phyloP scores from a whole-genome alignment of 2,113 vertebrate genomes.

The Phalacrocorax brasilianus region DNA sequence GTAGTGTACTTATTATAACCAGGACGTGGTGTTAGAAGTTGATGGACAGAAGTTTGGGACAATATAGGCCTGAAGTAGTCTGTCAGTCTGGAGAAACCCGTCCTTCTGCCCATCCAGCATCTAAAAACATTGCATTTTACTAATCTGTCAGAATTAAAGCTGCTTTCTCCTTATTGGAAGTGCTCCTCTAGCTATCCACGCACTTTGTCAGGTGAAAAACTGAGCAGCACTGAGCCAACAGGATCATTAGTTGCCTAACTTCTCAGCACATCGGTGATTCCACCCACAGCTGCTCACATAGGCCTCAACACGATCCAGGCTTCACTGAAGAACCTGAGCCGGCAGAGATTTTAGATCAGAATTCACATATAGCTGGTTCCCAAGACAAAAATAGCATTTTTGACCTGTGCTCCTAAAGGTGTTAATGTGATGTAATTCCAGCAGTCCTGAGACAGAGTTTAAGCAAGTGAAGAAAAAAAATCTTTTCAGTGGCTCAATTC shows the following conservation, averaged over 20 bases:
- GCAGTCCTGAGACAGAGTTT: not conserved
- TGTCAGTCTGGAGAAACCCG: not conserved
- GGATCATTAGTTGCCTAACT: not conserved
- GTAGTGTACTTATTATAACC: not conserved
- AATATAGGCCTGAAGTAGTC: not conserved
- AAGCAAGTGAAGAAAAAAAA: not conserved
- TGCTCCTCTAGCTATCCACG: not conserved
- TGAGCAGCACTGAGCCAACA: not conserved
- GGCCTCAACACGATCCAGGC: not conserved
- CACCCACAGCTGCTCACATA: not conserved
- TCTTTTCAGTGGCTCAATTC: not conserved
- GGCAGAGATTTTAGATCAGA: not conserved
- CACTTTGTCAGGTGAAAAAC: not conserved
- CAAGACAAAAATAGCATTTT: not conserved
- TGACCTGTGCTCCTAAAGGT: constrained; percentile 24
- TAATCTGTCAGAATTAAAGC: not conserved
- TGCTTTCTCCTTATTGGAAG: not conserved
- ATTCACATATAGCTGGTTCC: not conserved
- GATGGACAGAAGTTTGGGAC: not conserved
- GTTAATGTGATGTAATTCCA: constrained; percentile 51
- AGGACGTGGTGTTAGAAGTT: not conserved
- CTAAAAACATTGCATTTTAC: not conserved
- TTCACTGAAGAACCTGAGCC: not conserved
- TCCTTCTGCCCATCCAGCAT: not conserved
- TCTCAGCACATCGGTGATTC: not conserved